phyloP scores from a whole-genome alignment of 1,140 invertebrate genomes.

The Gryllus bimaculatus region DNA sequence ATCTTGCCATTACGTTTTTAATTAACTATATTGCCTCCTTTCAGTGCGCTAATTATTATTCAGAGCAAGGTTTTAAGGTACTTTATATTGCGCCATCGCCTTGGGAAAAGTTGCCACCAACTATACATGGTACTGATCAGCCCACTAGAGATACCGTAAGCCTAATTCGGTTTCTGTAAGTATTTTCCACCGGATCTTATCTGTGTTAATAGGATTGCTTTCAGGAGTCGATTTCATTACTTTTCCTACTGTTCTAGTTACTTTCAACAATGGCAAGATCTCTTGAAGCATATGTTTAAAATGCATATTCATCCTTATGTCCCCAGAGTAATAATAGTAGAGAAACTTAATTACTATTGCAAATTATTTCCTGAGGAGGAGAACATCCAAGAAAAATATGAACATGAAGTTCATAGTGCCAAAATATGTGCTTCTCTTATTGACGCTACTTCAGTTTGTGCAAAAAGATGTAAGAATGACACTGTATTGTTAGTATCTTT shows the following conservation, averaged over 20 bases:
- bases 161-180: slow-evolving; percentile 20
- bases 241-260: slow-evolving; percentile 15
- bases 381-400: not conserved
- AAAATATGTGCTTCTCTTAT: slow-evolving; percentile 15
- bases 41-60: slow-evolving; percentile 19
- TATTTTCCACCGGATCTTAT: not conserved
- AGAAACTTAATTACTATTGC: slow-evolving; percentile 18
- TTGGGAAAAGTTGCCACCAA: slow-evolving; percentile 15
- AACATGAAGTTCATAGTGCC: slow-evolving; percentile 7
- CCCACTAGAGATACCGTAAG: slow-evolving; percentile 9
- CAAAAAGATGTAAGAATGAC: not conserved
- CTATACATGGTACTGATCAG: slow-evolving; percentile 14
- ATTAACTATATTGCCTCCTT: not conserved
- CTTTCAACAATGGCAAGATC: slow-evolving; percentile 19
- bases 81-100: slow-evolving; percentile 17
- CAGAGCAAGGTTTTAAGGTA: slow-evolving; percentile 16
- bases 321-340: slow-evolving; percentile 14
- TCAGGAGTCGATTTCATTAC: too few species aligned
- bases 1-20: not conserved
- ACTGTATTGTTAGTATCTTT: slow-evolving; percentile 7
- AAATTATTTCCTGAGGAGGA: not conserved
- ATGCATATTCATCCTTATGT: slow-evolving; percentile 14
- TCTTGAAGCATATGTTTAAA: slow-evolving; percentile 16
- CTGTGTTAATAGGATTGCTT: too few species aligned
- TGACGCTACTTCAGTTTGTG: slow-evolving; percentile 15